Base-by-base conservation (phyloP, 2,888 invertebrate genomes). In the Chrysina gloriosa region DNA sequence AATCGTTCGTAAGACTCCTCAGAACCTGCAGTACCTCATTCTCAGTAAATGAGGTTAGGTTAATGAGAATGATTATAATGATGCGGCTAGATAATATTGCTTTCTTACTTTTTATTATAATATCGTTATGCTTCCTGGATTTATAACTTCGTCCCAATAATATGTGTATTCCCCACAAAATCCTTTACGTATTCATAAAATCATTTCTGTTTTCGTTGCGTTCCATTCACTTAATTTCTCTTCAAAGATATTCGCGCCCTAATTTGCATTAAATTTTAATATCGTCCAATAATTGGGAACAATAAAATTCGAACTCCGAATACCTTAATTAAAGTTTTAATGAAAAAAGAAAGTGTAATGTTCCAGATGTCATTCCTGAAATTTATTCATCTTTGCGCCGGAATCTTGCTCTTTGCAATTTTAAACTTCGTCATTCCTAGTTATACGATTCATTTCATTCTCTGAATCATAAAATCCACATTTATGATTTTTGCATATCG, bases 251-350 rank as follows among this genome's bases (percentile, higher is more conserved):
- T 14, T 11, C 16, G 2, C 2, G 6, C 7, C 14, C 14, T 42
- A 27, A 61, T 27, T 14, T 58, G 16, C 27, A 39, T 42, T 27
- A 42, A 42, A 58, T 39, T 42, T 27, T 27, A 61, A 25, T 42
- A 11, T 27, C 21, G 2, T 19, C 16, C 14, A 9, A 16, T 61
- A 61, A 61, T 27, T 23, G 21, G 16, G 42, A 61, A 45, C 19
- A 61, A 27, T 42, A 58, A 42, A 61, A 42, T 61, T 42, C 16
- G 1, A 19, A 61, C 16, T n/a, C 14, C 21, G 4, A 11, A n/a
- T 7, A 27, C 27, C 16, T 42, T 61, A 9, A 61, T 61, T 61
- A 45, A 54, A 54, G 42, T 61, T 61, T 61, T 61, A 61, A 61
- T 61, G 58, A 42, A 42, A 42, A 61, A 61, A 42, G 27, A 61